Percentiles rank a stretch among this genome's conserved stretches.
phyloP scores from a whole-genome alignment of 2,888 invertebrate genomes.

The Vannuccia rotundouncinata region DNA sequence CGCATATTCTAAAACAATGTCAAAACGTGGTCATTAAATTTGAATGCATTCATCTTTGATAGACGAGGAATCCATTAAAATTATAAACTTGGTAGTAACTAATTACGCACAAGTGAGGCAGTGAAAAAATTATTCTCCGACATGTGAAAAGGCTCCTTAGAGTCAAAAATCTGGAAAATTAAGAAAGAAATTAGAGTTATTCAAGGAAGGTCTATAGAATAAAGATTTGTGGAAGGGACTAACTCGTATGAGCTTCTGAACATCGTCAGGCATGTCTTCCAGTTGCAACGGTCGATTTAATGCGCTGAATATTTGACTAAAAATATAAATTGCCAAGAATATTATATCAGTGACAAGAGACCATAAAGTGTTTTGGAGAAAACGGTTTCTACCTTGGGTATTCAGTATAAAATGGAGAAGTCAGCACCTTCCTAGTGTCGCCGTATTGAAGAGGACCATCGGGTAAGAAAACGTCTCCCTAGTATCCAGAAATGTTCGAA shows the following conservation, averaged over 20 bases:
- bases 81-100: too few relatives aligned
- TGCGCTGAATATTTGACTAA: background rate
- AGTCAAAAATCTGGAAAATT: background rate
- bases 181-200: background rate
- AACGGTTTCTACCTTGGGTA: background rate
- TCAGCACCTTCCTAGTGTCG: background rate
- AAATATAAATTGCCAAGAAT: too few relatives aligned
- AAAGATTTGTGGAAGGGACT: background rate
- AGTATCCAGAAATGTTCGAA: too few relatives aligned
- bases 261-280: background rate
- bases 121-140: constrained; percentile 12
- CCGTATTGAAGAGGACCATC: constrained; percentile 13
- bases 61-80: too few relatives aligned
- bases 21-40: too few relatives aligned
- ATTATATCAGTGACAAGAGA: too few relatives aligned
- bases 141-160: background rate
- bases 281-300: background rate
- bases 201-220: background rate
- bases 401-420: background rate
- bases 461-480: constrained; percentile 8
- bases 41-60: too few relatives aligned
- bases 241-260: background rate
- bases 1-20: background rate
- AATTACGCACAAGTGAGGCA: background rate
- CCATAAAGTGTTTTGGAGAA: too few relatives aligned